Evolutionary conservation across 1,140 invertebrate species (phyloP), one percentile per base, ranked within the genome.

Genomic region (Zaprionus davidi): DNA sequence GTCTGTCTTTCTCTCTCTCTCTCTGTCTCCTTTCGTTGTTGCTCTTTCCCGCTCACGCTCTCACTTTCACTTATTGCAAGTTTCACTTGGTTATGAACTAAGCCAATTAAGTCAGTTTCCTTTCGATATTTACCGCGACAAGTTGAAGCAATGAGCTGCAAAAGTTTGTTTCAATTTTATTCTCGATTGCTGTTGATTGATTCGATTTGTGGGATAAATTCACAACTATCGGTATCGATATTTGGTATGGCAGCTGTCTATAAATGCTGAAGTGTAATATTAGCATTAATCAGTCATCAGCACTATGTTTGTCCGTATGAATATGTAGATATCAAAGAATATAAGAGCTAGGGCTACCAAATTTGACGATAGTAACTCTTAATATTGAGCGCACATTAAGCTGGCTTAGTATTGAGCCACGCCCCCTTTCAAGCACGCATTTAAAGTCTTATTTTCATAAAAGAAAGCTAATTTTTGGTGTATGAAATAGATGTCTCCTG

Each of bases 51-150:
- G 5, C 24, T 15, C 12, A 28, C 26, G 31, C 4, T 51, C 34
- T 28, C 17, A 51, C 46, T 51, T 51, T 51, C 13, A 22, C 13
- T 31, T 44, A 2, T 28, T 26, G 9, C 31, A 26, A 38, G 53
- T 55, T 38, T 38, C 55, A n/a, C 26, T 62, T 49, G n/a, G 17
- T 24, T 51, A 51, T 24, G 46, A 51, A 51, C 46, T 51, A 51
- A 51, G 46, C 46, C 20, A 17, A 62, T 62, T 62, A 28, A 56
- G 53, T 56, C 26, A 56, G 41, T 46, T 46, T 46, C 41, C n/a
- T 46, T 46, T 17, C 41, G n/a, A 46, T 46, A 46, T 46, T 46
- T 46, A 46, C 41, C n/a, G 41, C 17, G 41, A 46, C 41, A 46
- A 46, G 41, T 56, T n/a, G 53, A 26, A 46, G 26, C 41, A n/a